These are phyloP conservation scores for Bugula neritina DNA, from an alignment of 2,888 invertebrate species.

Conservation along the genomic window DNA sequence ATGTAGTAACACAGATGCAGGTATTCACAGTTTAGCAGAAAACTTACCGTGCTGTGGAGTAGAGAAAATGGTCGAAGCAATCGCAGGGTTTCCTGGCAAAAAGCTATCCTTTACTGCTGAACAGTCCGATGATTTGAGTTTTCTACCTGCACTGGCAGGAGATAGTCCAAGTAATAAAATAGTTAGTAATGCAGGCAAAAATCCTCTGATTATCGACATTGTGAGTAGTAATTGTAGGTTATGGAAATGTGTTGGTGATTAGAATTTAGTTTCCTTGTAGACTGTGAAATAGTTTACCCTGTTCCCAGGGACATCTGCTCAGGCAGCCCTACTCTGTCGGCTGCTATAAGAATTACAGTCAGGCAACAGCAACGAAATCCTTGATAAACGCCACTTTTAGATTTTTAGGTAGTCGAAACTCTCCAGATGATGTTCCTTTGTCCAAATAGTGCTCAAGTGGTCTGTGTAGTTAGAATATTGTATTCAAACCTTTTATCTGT, in stretches of 20 bases:
- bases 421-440: background rate
- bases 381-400: no score
- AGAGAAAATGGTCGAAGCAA: background rate
- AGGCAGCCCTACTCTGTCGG: no score
- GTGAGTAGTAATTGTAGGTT: background rate
- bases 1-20: no score
- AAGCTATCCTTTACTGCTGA: conserved; percentile 3
- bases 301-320: no score
- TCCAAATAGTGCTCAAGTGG: background rate
- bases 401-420: background rate
- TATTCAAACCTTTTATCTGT: background rate
- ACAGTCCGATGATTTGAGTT: background rate
- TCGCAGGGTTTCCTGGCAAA: background rate
- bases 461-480: background rate
- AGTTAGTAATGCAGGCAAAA: background rate
- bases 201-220: background rate
- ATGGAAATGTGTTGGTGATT: no score
- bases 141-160: background rate
- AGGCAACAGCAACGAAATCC: no score
- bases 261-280: no score
- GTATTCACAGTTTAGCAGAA: no score
- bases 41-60: conserved; percentile 7
- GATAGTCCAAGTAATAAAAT: background rate
- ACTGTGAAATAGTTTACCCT: no score
- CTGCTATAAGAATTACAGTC: no score